Base-by-base conservation (phyloP, 2,113 vertebrate species). In the Rhombomys opimus region DNA sequence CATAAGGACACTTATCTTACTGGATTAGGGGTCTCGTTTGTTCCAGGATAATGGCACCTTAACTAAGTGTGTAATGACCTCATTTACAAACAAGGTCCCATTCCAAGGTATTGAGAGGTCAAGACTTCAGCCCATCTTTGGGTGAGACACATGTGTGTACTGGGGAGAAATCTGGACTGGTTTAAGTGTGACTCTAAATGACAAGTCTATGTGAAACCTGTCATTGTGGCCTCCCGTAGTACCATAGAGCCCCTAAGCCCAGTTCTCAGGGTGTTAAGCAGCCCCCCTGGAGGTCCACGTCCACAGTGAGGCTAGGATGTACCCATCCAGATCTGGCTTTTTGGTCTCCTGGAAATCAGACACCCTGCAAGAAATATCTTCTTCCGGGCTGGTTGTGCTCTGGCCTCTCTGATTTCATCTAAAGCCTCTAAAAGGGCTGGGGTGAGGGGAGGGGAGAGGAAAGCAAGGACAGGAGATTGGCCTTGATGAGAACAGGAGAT, bases 191-290 rank as follows among this genome's bases (percentile, higher is more conserved):
- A 54, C 5, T 46, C 13, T 7, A 18, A 9, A 1, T 27, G 41
- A 59, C 41, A 41, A 18, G 23, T 46, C 22, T 35, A 38, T 27
- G 57, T 41, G n/a, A 38, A 14, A 38, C 52, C 38, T 32, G 12
- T 35, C 8, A 11, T 3, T 10, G 15, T 17, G 27, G 32, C 10
- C 35, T 1, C 68, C n/a, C 0, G 1, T 0, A 0, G 1, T 0
- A 32, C 0, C 1, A 1, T 8, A 7, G 67, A 23, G 15, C 7
- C 20, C 3, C 10, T 63, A 11, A 61, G 46, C 10, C 12, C 41
- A 54, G 38, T 88, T 46, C n/a, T 10, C 10, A 7, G 46, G 41
- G 12, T 0, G 23, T 3, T 7, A 3, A 23, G 17, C 13, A 3
- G 54, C 12, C 22, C 23, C 6, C 46, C 50, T 2, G 11, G 35